These are phyloP conservation scores for Synergus laeviventris DNA, from an alignment of 2,888 invertebrate species.

Conservation along the genomic window DNA sequence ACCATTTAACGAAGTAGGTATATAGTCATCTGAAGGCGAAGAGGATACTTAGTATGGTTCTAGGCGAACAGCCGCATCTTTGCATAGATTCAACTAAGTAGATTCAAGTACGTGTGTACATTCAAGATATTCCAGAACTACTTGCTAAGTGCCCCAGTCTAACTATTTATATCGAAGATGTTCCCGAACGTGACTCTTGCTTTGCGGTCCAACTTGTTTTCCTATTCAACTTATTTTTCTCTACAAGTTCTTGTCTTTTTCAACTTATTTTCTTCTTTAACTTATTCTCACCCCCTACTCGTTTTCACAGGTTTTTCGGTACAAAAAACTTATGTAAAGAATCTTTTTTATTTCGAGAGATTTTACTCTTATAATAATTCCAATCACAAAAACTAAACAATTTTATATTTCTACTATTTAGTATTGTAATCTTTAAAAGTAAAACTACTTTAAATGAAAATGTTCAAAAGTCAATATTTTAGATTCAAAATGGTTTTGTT, in stretches of 20 bases:
- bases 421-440: too few relatives aligned
- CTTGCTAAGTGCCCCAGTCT: constrained; percentile 24
- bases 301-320: too few relatives aligned
- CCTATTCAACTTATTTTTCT: constrained; percentile 24
- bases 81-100: constrained; percentile 39
- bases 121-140: constrained; percentile 35
- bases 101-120: constrained; percentile 33
- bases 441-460: too few relatives aligned
- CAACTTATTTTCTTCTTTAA: not conserved
- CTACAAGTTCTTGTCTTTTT: not conserved
- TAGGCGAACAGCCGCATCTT: constrained; percentile 22
- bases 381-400: too few relatives aligned
- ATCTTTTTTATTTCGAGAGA: too few relatives aligned
- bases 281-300: not conserved
- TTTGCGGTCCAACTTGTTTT: not conserved
- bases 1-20: constrained; percentile 64
- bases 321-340: too few relatives aligned
- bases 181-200: constrained; percentile 16
- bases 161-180: constrained; percentile 23
- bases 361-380: too few relatives aligned
- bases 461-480: too few relatives aligned
- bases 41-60: constrained; percentile 28
- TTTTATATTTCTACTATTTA: too few relatives aligned
- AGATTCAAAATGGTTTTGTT: too few relatives aligned
- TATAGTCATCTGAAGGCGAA: constrained; percentile 7